Conservation (phyloP, 1,140 invertebrate genomes). For the Daktulosphaira vitifoliae region DNA sequence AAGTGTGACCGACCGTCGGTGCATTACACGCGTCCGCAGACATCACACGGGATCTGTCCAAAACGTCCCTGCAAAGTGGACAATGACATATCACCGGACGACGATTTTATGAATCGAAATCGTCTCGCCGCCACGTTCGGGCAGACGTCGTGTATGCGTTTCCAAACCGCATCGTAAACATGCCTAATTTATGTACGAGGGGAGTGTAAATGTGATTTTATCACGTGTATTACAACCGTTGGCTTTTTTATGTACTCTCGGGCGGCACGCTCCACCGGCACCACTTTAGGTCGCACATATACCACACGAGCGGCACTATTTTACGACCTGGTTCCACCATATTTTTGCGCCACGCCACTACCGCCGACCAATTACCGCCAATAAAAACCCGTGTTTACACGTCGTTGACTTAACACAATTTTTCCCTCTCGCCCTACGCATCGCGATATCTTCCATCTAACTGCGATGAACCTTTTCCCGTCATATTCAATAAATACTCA, state of each 20-base stretch:
- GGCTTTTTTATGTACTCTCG: too few species aligned
- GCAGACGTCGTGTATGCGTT: too few species aligned
- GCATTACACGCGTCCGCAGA: too few species aligned
- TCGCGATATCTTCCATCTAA: too few species aligned
- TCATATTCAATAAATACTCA: too few species aligned
- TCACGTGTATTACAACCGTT: not conserved
- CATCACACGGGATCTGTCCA: too few species aligned
- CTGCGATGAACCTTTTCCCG: too few species aligned
- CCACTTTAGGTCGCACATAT: constrained; percentile 23
- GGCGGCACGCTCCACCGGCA: constrained; percentile 29
- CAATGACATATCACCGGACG: too few species aligned
- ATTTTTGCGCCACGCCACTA: constrained; percentile 7
- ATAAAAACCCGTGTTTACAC: constrained; percentile 33
- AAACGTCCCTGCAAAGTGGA: too few species aligned
- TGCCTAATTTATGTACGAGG: constrained; percentile 20
- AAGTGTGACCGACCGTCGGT: too few species aligned
- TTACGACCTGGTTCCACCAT: constrained; percentile 33
- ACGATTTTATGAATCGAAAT: too few species aligned
- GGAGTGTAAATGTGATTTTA: constrained; percentile 24
- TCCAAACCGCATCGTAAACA: constrained; percentile 15
- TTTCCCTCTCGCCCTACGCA: not conserved
- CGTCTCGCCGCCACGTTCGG: too few species aligned
- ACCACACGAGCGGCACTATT: constrained; percentile 17
- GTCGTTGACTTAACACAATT: constrained; percentile 32
- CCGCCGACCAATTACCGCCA: constrained; percentile 29